These are phyloP conservation scores for Hanleya hanleyi DNA, from an alignment of 2,888 invertebrate species.

Conservation along the genomic window DNA sequence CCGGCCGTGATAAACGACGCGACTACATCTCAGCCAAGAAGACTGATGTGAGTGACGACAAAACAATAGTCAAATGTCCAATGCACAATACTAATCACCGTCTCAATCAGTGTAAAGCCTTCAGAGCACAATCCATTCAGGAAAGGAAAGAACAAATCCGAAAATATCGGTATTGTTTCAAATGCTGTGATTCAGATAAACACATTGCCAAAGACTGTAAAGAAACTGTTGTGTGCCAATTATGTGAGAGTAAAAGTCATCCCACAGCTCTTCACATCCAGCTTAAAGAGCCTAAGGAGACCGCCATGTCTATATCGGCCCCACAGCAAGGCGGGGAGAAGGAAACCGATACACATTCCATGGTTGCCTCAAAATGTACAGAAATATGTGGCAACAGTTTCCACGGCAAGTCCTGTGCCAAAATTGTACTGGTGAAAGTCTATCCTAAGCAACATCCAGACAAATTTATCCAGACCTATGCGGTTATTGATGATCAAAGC, in stretches of 20 bases:
- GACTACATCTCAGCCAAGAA: neutral
- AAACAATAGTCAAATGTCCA: slow-evolving; percentile 6
- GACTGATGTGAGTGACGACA: neutral
- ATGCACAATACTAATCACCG: slow-evolving; percentile 21
- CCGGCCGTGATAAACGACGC: neutral
- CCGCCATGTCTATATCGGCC: neutral
- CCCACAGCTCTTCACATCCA: slow-evolving; percentile 10
- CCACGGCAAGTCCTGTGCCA: slow-evolving; percentile 40
- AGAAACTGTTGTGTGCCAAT: neutral
- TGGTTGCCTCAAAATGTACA: slow-evolving; percentile 29
- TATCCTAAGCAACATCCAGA: slow-evolving; percentile 25
- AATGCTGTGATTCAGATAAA: slow-evolving; percentile 16
- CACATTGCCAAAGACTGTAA: slow-evolving; percentile 1
- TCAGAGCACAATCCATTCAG: slow-evolving; percentile 16
- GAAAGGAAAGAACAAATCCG: slow-evolving; percentile 24
- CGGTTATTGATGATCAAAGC: slow-evolving; percentile 41
- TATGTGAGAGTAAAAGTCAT: slow-evolving; percentile 1
- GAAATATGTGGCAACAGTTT: slow-evolving; percentile 25
- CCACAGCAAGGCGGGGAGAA: neutral
- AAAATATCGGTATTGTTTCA: slow-evolving; percentile 24
- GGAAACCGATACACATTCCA: no score
- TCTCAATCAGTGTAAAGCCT: slow-evolving; percentile 21
- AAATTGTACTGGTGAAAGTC: slow-evolving; percentile 31
- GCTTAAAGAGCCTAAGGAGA: no score
- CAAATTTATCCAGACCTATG: slow-evolving; percentile 19